A percentile compares a stretch with the other conserved stretches of the same genome.
phyloP scores from a whole-genome alignment of 2,797 vertebrate genomes.

The Rhinella marina region DNA sequence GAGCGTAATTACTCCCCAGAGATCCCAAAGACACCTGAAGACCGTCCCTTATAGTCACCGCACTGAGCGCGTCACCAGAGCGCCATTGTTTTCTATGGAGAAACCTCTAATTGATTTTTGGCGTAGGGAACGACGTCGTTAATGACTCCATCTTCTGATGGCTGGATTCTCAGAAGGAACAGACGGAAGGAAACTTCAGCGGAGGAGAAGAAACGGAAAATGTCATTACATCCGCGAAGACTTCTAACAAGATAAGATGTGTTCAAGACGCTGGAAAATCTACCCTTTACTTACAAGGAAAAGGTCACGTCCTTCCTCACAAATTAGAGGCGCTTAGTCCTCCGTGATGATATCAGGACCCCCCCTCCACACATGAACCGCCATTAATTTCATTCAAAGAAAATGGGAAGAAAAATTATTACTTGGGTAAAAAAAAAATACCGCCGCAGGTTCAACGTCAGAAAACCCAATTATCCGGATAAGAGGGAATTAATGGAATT shows the following conservation, averaged over 20 bases:
- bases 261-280: slow-evolving; percentile 76
- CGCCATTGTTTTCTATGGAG: slow-evolving; percentile 27
- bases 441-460: slow-evolving; percentile 1
- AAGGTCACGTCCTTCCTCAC: slow-evolving; percentile 72
- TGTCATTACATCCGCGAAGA: slow-evolving; percentile 74
- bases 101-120: slow-evolving; percentile 52
- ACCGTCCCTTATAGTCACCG: slow-evolving; percentile 31
- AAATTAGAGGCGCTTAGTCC: slow-evolving; percentile 75
- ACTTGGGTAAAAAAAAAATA: neutral
- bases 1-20: slow-evolving; percentile 45
- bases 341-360: slow-evolving; percentile 72
- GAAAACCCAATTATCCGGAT: slow-evolving; percentile 35
- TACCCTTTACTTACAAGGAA: slow-evolving; percentile 77
- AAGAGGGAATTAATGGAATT: slow-evolving; percentile 35
- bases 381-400: slow-evolving; percentile 60
- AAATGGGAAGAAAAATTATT: slow-evolving; percentile 6
- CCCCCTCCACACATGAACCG: slow-evolving; percentile 66
- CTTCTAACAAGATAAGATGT: slow-evolving; percentile 75
- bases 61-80: slow-evolving; percentile 19
- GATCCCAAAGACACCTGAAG: neutral
- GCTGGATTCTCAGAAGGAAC: slow-evolving; percentile 64
- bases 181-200: slow-evolving; percentile 71
- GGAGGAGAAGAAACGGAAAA: slow-evolving; percentile 78
- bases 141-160: slow-evolving; percentile 63
- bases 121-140: slow-evolving; percentile 43